A percentile compares a stretch with the other conserved stretches of the same genome.
Evolutionary conservation across 2,888 invertebrate species (phyloP).

Genomic region (Myathropa florea): DNA sequence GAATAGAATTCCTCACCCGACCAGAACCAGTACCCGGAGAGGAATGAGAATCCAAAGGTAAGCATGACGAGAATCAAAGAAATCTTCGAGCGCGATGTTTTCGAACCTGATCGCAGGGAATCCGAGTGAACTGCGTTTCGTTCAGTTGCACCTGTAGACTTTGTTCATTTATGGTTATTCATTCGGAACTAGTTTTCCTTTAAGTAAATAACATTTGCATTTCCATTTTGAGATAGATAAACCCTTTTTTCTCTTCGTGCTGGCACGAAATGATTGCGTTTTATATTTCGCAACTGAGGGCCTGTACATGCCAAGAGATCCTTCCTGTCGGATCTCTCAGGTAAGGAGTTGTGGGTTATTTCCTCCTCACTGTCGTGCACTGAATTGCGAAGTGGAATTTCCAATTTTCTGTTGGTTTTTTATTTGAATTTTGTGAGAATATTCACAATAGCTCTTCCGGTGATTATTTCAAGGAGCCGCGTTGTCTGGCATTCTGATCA

Average conservation of each 20-base stretch:
- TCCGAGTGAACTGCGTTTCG: slow-evolving; percentile 52
- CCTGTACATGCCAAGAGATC: not conserved
- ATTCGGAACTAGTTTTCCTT: slow-evolving; percentile 40
- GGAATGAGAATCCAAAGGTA: not conserved
- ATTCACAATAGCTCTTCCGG: not conserved
- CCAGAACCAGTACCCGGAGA: not conserved
- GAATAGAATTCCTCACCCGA: not conserved
- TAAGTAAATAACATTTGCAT: slow-evolving; percentile 60
- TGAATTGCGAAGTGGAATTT: not conserved
- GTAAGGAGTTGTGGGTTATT: too few species aligned
- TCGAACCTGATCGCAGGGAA: not conserved
- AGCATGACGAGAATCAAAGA: not conserved
- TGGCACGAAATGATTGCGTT: too few species aligned
- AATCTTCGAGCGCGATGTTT: not conserved
- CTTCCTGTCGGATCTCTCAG: too few species aligned
- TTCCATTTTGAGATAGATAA: slow-evolving; percentile 15
- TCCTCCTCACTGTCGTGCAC: not conserved
- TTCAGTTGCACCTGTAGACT: slow-evolving; percentile 61
- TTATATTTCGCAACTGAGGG: not conserved
- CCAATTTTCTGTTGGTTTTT: too few species aligned
- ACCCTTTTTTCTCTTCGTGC: not conserved
- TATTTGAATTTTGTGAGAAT: too few species aligned
- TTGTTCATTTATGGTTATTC: slow-evolving; percentile 45
- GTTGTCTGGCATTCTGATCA: not conserved
- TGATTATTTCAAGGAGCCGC: not conserved